phyloP scores from a whole-genome alignment of 2,888 invertebrate genomes.

The Oxyteleia sp. region DNA sequence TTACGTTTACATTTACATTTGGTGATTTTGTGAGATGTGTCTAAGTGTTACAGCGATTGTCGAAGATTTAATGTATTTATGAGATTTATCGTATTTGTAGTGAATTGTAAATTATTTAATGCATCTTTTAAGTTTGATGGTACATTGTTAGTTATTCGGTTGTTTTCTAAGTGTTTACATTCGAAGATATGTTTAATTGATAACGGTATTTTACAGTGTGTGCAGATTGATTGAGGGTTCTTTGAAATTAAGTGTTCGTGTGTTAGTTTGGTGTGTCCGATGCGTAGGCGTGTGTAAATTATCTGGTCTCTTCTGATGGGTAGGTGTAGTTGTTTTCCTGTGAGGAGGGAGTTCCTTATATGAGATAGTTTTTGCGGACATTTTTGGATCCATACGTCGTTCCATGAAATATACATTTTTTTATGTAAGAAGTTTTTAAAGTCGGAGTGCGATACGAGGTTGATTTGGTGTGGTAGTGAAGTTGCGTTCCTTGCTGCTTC shows the following conservation, averaged over 20 bases:
- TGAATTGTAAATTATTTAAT: not conserved
- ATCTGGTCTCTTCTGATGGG: conserved; percentile 2
- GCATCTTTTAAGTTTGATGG: conserved; percentile 2
- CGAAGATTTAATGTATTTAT: too few species aligned
- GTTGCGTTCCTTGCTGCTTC: not conserved
- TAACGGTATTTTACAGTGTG: not conserved
- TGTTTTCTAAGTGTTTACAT: not conserved
- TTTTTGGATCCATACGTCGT: not conserved
- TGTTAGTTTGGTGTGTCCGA: conserved; percentile 17
- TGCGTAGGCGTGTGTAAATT: conserved; percentile 11
- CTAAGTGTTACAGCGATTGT: too few species aligned
- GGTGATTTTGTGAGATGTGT: too few species aligned
- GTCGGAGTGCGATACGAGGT: not conserved
- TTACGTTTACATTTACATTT: too few species aligned
- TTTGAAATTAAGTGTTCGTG: conserved; percentile 32
- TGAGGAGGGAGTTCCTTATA: not conserved
- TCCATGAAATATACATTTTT: not conserved
- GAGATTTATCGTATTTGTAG: not conserved
- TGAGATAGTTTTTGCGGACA: not conserved
- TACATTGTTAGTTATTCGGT: not conserved
- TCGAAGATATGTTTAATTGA: conserved; percentile 12
- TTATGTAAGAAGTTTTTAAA: not conserved
- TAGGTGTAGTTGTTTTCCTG: conserved; percentile 2
- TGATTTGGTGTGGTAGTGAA: not conserved
- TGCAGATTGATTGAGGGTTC: not conserved